Evolutionary conservation across 2,888 invertebrate genomes (phyloP), one percentile per base, ranked within the genome.

Genomic region (Morinoia aosen): DNA sequence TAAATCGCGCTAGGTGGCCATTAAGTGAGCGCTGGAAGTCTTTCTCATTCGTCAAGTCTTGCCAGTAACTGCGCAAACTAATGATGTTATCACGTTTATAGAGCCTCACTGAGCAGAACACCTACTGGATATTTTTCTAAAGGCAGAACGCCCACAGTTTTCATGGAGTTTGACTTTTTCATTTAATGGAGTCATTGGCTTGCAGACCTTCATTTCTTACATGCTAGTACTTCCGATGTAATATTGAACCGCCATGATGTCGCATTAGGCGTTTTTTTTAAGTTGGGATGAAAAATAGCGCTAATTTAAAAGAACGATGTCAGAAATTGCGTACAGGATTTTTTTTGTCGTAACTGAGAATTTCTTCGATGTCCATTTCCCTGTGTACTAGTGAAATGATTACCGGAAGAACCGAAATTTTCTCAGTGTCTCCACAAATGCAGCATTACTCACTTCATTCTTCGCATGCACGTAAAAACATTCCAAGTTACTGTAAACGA

Each of bases 141-240:
- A 76, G 33, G 76, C 33, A 76, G 33, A 76, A 76, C 76, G 25
- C 76, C 76, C 25, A 76, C 25, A 76, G 76, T 48, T 33, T 93
- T 93, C 58, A 16, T 39, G 58, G 57, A 93, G 93, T 93, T 93
- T 93, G 93, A 57, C 93, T 93, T 93, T 93, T 93, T 19, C 57
- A 93, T 93, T 93, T 12, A n/a, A 48, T 57, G 93, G 12, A 93
- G 56, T 93, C 19, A 93, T 93, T 90, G 40, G 90, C 90, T 48
- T 40, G 33, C 11, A 39, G 39, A 25, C 40, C 14, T 39, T 90
- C 90, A 48, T 48, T 90, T 11, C 8, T 0, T 33, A 61, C 61
- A 8, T 3, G 61, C 61, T 61, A 61, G 61, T 19, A 61, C 61
- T 61, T 8, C 61, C 61, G 12, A 61, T 33, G 33, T 33, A 16